A percentile compares a stretch with the other conserved stretches of the same genome.
Evolutionary conservation across 2,113 vertebrate species (phyloP).

Genomic region (Anguilla rostrata): DNA sequence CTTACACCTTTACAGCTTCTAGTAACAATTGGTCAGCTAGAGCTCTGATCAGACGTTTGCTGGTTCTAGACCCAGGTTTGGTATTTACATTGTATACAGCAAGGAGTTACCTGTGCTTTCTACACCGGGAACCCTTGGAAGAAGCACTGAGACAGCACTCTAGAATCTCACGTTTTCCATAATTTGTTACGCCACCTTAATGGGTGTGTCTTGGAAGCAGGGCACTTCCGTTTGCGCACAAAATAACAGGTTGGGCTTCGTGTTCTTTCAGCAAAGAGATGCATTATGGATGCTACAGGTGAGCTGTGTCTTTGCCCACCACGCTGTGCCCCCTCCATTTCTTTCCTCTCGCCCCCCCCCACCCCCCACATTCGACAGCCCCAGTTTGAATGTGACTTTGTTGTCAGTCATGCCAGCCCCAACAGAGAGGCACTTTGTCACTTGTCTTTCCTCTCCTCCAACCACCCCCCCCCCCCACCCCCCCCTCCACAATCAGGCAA

Average conservation of each 20-base stretch:
- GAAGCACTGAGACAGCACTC: no score
- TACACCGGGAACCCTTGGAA: no score
- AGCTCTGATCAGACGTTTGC: no score
- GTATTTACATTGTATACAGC: no score
- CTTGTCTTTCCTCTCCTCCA: not conserved
- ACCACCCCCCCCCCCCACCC: not conserved
- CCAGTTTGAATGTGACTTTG: constrained; percentile 1
- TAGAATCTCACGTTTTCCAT: not conserved
- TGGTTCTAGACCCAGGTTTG: no score
- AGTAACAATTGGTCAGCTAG: no score
- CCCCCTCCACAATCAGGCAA: not conserved
- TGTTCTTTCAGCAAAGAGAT: not conserved
- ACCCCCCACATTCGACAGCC: not conserved
- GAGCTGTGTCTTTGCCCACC: not conserved
- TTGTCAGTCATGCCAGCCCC: not conserved
- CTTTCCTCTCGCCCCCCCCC: not conserved
- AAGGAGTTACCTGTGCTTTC: no score
- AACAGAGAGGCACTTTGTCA: not conserved
- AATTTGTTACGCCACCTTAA: not conserved
- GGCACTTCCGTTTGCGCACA: not conserved
- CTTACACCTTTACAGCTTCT: no score
- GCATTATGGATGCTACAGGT: not conserved
- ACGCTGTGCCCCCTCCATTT: not conserved
- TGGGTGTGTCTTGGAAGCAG: not conserved
- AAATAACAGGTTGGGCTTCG: not conserved